Conservation (phyloP, 2,888 invertebrate genomes). For the Macropis europaea region DNA sequence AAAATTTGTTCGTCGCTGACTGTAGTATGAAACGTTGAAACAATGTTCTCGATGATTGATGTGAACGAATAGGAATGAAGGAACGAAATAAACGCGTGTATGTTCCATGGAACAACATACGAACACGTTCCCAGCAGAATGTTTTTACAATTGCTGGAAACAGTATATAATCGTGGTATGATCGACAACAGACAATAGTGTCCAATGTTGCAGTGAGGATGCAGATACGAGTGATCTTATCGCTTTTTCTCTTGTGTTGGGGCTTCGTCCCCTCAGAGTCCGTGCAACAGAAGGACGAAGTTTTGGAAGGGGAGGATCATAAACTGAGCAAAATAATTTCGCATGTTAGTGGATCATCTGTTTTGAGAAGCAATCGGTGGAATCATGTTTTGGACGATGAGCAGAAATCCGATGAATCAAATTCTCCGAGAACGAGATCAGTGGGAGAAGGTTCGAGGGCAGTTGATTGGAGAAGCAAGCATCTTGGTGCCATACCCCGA, state of each 20-base stretch:
- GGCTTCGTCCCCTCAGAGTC: neutral
- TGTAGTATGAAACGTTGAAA: too few species aligned
- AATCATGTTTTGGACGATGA: neutral
- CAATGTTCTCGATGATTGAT: too few species aligned
- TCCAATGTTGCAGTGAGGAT: conserved; percentile 24
- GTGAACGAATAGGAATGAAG: conserved; percentile 24
- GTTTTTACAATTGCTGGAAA: conserved; percentile 52
- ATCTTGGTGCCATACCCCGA: neutral
- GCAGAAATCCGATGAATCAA: conserved; percentile 16
- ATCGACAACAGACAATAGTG: conserved; percentile 31
- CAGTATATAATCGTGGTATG: conserved; percentile 45
- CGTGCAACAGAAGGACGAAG: neutral
- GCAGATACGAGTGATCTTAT: conserved; percentile 22
- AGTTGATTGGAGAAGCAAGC: conserved; percentile 23
- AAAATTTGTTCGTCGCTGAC: too few species aligned
- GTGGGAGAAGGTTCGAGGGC: conserved; percentile 10
- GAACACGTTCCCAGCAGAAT: conserved; percentile 14
- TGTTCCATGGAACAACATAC: conserved; percentile 32
- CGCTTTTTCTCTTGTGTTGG: conserved; percentile 22
- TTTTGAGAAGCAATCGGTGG: neutral
- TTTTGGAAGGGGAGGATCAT: neutral
- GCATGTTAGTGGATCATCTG: too few species aligned
- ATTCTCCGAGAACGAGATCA: conserved; percentile 1
- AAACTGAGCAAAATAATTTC: neutral
- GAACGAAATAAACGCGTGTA: conserved; percentile 5